Evolutionary conservation across 2,888 invertebrate species (phyloP), one percentile per base, ranked within the genome.

Genomic region (Marronus borbonicus): DNA sequence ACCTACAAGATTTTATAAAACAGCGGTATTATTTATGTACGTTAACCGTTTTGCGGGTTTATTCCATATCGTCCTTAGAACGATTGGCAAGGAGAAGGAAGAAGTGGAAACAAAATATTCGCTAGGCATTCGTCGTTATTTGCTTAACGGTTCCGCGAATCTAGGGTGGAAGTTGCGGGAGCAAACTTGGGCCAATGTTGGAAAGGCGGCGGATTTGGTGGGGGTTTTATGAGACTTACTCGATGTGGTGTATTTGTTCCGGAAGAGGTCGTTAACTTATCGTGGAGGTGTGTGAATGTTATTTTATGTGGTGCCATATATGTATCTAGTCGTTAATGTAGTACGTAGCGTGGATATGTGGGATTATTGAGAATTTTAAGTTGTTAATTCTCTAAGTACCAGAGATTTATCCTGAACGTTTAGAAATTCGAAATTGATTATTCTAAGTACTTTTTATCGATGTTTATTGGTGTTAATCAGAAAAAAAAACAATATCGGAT

Each of bases 81-180:
- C 44, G 44, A 20, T 65, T 39, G 55, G n/a, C n/a, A 39, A 0
- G 39, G 36, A 55, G 55, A n/a, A 65, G 65, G 17, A 65, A 10
- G 17, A 17, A 65, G 17, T 65, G 65, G 17, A 65, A 65, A 44
- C n/a, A 36, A n/a, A 65, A 65, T 65, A 65, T 39, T 65, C 62
- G 62, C 44, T 8, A 44, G 12, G 12, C 44, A 8, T 14, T 36
- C 14, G 39, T 14, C 39, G 39, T 65, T 65, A 65, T 65, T 65
- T 65, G 8, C 65, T 65, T 65, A 65, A 14, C n/a, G n/a, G 36
- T 39, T 65, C 36, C 10, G 5, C 39, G 65, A 65, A 44, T 44
- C 7, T 17, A 1, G 36, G 36, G 39, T 55, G 55, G 65, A 17
- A 39, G 65, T 31, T 64, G 31, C 14, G 31, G 36, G 4, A 64